Base-by-base conservation (phyloP, 2,888 invertebrate genomes). In the Callimorpha dominula region DNA sequence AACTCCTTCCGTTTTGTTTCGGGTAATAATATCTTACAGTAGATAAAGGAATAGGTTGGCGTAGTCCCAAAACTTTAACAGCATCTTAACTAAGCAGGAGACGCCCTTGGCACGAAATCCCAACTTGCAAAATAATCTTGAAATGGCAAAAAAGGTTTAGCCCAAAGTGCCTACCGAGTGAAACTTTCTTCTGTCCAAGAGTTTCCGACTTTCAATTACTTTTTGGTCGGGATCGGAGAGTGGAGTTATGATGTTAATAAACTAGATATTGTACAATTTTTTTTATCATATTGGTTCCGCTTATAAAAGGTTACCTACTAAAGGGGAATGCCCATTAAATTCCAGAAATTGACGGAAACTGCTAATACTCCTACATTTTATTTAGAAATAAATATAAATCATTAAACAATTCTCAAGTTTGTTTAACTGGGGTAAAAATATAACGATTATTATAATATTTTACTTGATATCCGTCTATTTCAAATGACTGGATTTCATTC, bases 131-230 rank as follows among this genome's bases (percentile, higher is more conserved):
- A 46, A 46, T 46, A 83, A 73, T 74, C 66, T 66, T 76, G 71
- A 73, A 46, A 46, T 46, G 9, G 9, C 43, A 76, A 72, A 72
- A 71, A 72, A 83, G 77, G 66, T 76, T 76, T 42, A 31, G 31
- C 62, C 67, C 73, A 75, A 69, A 81, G 67, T 66, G 20, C 73
- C 66, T 75, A 77, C 73, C 20, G 75, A 75, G 76, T 77, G 64
- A 77, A 81, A 81, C 66, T 76, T 83, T 65, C 74, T 76, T 73
- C 50, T 43, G 77, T 70, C 73, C 73, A 72, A 75, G 74, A 72
- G 76, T 70, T 75, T 71, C 50, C 68, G 79, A 76, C 68, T 77
- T 81, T 77, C 79, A 83, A 82, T 79, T 72, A 77, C 75, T 70
- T 79, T 66, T 57, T 64, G 74, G 72, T 71, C 73, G 69, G 73